phyloP scores from a whole-genome alignment of 2,113 vertebrate genomes.

The Pelmatolapia mariae region DNA sequence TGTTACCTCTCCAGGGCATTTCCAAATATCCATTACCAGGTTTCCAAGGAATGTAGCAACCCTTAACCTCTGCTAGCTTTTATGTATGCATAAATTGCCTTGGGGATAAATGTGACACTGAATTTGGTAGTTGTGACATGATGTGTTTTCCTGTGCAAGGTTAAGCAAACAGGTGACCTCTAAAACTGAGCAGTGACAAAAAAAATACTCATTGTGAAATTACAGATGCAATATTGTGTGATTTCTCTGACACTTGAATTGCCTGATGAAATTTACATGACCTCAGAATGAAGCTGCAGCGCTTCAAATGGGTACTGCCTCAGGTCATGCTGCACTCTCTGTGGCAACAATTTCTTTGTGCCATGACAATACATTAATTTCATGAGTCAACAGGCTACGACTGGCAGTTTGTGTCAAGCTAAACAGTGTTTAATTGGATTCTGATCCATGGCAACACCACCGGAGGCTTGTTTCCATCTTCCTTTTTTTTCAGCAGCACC shows the following conservation, averaged over 20 bases:
- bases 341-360: constrained; percentile 58
- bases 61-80: constrained; percentile 71
- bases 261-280: constrained; percentile 39
- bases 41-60: constrained; percentile 56
- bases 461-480: constrained; percentile 59
- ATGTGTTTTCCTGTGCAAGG: constrained; percentile 1
- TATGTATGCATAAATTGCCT: constrained; percentile 65
- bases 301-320: constrained; percentile 20
- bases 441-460: constrained; percentile 66
- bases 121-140: constrained; percentile 40
- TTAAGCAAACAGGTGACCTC: constrained; percentile 34
- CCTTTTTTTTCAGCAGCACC: constrained; percentile 63
- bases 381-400: constrained; percentile 75
- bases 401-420: constrained; percentile 67
- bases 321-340: constrained; percentile 48
- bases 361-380: constrained; percentile 73
- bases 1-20: constrained; percentile 70
- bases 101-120: constrained; percentile 47
- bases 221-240: neutral
- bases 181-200: neutral
- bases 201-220: neutral
- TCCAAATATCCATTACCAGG: constrained; percentile 72
- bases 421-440: constrained; percentile 79
- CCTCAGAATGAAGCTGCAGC: constrained; percentile 23
- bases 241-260: constrained; percentile 18